Evolutionary conservation across 2,797 vertebrate species (phyloP).

Genomic region (Chaunax sp.): DNA sequence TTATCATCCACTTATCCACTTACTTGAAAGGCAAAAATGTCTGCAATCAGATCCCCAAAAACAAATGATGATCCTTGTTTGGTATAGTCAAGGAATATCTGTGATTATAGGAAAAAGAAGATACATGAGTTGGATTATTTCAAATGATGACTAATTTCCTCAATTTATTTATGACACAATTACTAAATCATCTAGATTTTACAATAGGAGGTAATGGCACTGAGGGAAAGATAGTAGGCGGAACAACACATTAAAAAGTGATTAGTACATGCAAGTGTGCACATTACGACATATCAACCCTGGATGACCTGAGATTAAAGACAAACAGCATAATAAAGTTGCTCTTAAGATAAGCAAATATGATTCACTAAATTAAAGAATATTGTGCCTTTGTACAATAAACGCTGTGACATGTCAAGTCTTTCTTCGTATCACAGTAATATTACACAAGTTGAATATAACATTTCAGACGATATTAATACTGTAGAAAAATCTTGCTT

Average conservation of each 20-base stretch:
- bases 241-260: slow-evolving; percentile 15
- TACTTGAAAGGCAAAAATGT: slow-evolving; percentile 95
- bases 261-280: neutral
- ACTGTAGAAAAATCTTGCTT: neutral
- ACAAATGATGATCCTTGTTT: slow-evolving; percentile 89
- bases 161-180: neutral
- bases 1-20: slow-evolving; percentile 63
- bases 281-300: slow-evolving; percentile 17
- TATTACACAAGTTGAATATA: neutral
- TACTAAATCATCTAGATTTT: slow-evolving; percentile 2
- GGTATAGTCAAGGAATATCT: slow-evolving; percentile 93
- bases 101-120: slow-evolving; percentile 43
- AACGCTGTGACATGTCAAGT: no score
- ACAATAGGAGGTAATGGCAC: neutral
- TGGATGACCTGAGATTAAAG: slow-evolving; percentile 5
- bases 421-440: no score
- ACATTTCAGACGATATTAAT: neutral
- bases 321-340: slow-evolving; percentile 38
- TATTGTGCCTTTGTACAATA: neutral
- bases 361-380: slow-evolving; percentile 15
- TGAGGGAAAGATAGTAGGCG: neutral
- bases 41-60: slow-evolving; percentile 86
- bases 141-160: neutral
- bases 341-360: slow-evolving; percentile 54
- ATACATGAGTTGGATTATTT: neutral